Conservation (phyloP, 2,797 vertebrate species). For the Triplophysa bombifrons region DNA sequence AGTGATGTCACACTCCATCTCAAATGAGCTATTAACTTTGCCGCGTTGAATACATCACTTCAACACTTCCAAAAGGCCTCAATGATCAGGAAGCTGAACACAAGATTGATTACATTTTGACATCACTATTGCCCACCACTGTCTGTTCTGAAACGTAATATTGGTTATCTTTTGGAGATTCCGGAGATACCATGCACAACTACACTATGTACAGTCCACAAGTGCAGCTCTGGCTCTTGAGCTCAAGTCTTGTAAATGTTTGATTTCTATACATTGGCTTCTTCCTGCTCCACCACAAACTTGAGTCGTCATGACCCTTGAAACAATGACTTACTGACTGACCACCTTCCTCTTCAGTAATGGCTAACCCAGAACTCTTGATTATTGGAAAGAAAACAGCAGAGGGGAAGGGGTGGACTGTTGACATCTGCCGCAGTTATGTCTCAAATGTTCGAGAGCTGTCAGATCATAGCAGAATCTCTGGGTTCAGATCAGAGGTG, state of each 20-base stretch:
- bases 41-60: constrained; percentile 7
- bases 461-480: constrained; percentile 38
- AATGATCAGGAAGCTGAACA: too few species aligned
- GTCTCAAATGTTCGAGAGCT: constrained; percentile 37
- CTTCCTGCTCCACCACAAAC: background rate
- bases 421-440: constrained; percentile 17
- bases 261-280: constrained; percentile 23
- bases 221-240: constrained; percentile 8
- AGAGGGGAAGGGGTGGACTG: constrained; percentile 17
- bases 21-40: constrained; percentile 15
- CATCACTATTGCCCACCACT: background rate
- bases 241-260: constrained; percentile 28
- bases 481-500: constrained; percentile 31
- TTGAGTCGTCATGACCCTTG: background rate
- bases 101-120: background rate
- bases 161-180: background rate
- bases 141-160: background rate
- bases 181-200: background rate
- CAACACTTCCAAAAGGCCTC: background rate
- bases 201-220: background rate
- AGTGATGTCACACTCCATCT: constrained; percentile 33
- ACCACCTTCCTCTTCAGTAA: constrained; percentile 40
- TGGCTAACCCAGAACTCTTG: constrained; percentile 16
- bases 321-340: constrained; percentile 46
- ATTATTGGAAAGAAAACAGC: constrained; percentile 42